Evolutionary conservation across 92 coral and sea anemone species (phyloP), one percentile per base, ranked within the genome.

Genomic region (Palythoa caribaeorum): DNA sequence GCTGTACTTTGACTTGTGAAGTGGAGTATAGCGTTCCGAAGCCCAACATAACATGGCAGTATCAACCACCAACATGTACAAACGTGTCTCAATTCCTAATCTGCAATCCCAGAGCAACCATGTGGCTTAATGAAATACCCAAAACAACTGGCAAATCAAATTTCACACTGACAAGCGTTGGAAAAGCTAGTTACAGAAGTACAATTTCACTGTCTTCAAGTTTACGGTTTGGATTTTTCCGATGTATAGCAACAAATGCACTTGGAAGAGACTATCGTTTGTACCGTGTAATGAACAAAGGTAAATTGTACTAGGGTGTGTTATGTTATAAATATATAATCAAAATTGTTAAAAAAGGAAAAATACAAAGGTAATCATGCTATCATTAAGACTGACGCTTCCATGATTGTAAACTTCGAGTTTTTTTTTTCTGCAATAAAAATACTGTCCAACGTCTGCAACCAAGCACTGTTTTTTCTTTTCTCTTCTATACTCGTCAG

Each of bases 21-120:
- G 74, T 80, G 1, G 73, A 80, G 38, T 20, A 9, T 9, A 80
- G 85, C 21, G 74, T 63, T 6, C 85, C 85, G 9, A 47, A 44
- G 85, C 85, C 85, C 4, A 80, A 62, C 16, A 44, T 80, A 10
- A 80, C 73, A 38, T 80, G 85, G 85, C 37, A 62, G 6, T 80
- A 80, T 1, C 85, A 80, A n/a, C 73, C 73, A 1, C 20, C 20
- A 10, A 20, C 1, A 28, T 80, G 85, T 44, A 80, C 73, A 10
- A 80, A 63, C 28, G 51, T 35, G 11, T 16, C 50, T 36, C 72
- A 66, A 20, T 66, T 47, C 79, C 28, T 14, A 1, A 10, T 2
- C 5, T 77, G 69, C 63, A 35, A 19, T 1, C 66, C 83, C n/a
- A 77, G 53, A 17, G 38, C 19, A 35, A 54, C 66, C 69, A 54